Percentiles rank a stretch among this genome's conserved stretches.
Evolutionary conservation across 1,140 invertebrate species (phyloP).

Genomic region (Hirudo medicinalis): DNA sequence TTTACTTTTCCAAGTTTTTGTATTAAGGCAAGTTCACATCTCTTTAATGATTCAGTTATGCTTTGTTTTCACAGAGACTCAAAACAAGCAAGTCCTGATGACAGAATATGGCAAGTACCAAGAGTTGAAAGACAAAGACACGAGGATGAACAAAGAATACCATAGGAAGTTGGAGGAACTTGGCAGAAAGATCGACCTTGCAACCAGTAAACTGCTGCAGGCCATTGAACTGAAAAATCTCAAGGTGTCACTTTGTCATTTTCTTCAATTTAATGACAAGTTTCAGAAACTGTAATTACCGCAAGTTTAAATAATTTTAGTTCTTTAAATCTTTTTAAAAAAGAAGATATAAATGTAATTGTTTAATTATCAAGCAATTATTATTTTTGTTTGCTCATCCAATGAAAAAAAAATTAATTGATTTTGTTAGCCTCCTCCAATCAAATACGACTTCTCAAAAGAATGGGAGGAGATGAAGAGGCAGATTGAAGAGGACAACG

Average conservation of each 20-base stretch:
- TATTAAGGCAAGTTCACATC: too few relatives aligned
- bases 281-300: too few relatives aligned
- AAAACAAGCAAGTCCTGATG: constrained; percentile 62
- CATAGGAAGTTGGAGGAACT: constrained; percentile 47
- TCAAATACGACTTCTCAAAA: constrained; percentile 6
- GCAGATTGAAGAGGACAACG: constrained; percentile 9
- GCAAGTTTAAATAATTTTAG: too few relatives aligned
- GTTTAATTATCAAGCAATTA: too few relatives aligned
- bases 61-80: constrained; percentile 30
- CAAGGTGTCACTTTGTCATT: constrained; percentile 42
- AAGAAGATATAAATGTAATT: too few relatives aligned
- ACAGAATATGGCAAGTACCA: constrained; percentile 74
- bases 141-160: constrained; percentile 58
- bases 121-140: constrained; percentile 57
- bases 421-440: not conserved
- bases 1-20: too few relatives aligned
- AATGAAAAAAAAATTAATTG: too few relatives aligned
- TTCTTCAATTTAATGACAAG: too few relatives aligned
- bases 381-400: too few relatives aligned
- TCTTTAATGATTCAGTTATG: too few relatives aligned
- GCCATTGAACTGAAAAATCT: constrained; percentile 53
- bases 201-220: constrained; percentile 45
- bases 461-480: constrained; percentile 13
- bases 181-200: constrained; percentile 43
- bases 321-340: too few relatives aligned